Conservation (phyloP, 2,113 vertebrate species). For the Amphilophus citrinellus region DNA sequence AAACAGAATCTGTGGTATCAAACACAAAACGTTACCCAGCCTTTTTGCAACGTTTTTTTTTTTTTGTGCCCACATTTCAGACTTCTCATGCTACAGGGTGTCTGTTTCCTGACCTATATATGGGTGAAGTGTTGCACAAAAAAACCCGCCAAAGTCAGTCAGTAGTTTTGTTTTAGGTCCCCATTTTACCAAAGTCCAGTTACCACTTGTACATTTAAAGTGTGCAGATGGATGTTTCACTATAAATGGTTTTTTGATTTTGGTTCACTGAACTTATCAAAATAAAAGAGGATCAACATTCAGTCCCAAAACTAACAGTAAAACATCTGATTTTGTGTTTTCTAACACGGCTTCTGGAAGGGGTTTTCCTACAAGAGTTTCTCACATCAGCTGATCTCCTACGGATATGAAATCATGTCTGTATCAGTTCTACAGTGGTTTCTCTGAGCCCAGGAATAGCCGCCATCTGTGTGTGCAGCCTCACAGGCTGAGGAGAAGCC, state of each 20-base stretch:
- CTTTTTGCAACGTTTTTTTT: not conserved
- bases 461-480: not conserved
- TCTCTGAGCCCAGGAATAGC: not conserved
- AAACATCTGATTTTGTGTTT: not conserved
- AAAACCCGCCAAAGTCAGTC: not conserved
- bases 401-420: not conserved
- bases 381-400: not conserved
- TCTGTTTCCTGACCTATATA: conserved; percentile 38
- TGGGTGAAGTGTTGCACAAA: conserved; percentile 7
- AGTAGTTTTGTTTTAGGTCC: not conserved
- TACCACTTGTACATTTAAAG: not conserved
- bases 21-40: not conserved
- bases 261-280: not conserved
- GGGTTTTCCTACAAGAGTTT: not conserved
- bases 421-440: not conserved
- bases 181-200: not conserved
- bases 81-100: not conserved
- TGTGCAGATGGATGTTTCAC: not conserved
- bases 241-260: not conserved
- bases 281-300: not conserved
- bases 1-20: not conserved
- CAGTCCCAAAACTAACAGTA: not conserved
- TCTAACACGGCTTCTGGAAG: not conserved
- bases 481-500: not conserved
- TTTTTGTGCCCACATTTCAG: not conserved